Percentiles rank a stretch among this genome's conserved stretches.
phyloP scores from a whole-genome alignment of 1,140 invertebrate species.

The Andrena cerasifolii region DNA sequence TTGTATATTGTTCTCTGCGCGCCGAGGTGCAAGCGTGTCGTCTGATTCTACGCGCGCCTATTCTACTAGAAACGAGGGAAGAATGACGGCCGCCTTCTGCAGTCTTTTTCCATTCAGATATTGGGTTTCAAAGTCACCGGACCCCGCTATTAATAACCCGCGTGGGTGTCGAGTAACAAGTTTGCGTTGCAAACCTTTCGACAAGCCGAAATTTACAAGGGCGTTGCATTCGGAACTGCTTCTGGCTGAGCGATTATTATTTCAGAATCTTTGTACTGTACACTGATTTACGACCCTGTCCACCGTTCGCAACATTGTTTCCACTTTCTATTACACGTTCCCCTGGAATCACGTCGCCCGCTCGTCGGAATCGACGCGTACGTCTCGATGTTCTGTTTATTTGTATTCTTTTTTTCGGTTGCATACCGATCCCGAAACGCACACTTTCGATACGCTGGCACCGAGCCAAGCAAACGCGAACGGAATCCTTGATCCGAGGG shows the following conservation, averaged over 20 bases:
- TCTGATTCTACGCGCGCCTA: background rate
- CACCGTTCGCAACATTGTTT: background rate
- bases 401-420: background rate
- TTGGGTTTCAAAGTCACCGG: slow-evolving; percentile 66
- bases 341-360: background rate
- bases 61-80: slow-evolving; percentile 21
- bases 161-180: slow-evolving; percentile 59
- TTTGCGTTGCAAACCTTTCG: slow-evolving; percentile 56
- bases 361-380: background rate
- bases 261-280: background rate
- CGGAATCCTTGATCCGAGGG: background rate
- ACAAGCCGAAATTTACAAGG: slow-evolving; percentile 26
- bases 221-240: slow-evolving; percentile 26
- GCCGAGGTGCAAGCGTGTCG: background rate
- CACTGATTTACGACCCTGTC: no score
- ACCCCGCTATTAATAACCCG: slow-evolving; percentile 60
- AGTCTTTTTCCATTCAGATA: slow-evolving; percentile 65
- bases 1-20: background rate
- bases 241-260: background rate
- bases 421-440: slow-evolving; percentile 3
- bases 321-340: no score
- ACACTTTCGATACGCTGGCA: slow-evolving; percentile 38
- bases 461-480: slow-evolving; percentile 9
- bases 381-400: slow-evolving; percentile 34
- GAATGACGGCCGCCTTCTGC: background rate